A percentile compares a stretch with the other conserved stretches of the same genome.
Conservation (phyloP, 2,888 invertebrate genomes). For the Mythimna vitellina region DNA sequence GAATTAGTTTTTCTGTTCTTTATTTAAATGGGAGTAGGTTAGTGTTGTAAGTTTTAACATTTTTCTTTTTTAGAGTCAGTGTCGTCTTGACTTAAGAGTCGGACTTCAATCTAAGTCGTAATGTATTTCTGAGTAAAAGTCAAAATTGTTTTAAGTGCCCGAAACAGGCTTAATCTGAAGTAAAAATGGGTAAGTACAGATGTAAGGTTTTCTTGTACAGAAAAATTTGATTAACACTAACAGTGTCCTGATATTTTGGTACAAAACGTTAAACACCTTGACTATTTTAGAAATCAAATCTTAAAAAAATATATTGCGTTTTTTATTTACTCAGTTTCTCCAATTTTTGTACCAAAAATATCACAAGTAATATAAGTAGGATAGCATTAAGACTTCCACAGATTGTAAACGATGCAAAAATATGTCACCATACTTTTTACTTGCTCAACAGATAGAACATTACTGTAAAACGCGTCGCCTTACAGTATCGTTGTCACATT, state of each 20-base stretch:
- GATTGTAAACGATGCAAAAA: too few relatives aligned
- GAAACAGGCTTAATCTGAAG: background rate
- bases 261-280: background rate
- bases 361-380: too few relatives aligned
- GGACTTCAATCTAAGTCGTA: background rate
- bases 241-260: background rate
- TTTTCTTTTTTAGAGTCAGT: background rate
- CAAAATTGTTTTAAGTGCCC: background rate
- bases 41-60: conserved; percentile 29
- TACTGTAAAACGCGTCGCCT: too few relatives aligned
- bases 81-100: background rate
- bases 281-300: background rate
- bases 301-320: too few relatives aligned
- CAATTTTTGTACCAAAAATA: too few relatives aligned
- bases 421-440: too few relatives aligned
- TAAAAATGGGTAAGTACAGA: background rate
- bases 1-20: conserved; percentile 49
- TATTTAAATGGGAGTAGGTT: conserved; percentile 38
- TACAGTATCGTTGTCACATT: too few relatives aligned
- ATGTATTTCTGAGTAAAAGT: too few relatives aligned
- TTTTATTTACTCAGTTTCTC: too few relatives aligned
- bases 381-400: too few relatives aligned
- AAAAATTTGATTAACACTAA: background rate
- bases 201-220: too few relatives aligned
- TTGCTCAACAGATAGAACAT: too few relatives aligned